Conservation (phyloP, 2,888 invertebrate species). For the Cheilosia impressa region DNA sequence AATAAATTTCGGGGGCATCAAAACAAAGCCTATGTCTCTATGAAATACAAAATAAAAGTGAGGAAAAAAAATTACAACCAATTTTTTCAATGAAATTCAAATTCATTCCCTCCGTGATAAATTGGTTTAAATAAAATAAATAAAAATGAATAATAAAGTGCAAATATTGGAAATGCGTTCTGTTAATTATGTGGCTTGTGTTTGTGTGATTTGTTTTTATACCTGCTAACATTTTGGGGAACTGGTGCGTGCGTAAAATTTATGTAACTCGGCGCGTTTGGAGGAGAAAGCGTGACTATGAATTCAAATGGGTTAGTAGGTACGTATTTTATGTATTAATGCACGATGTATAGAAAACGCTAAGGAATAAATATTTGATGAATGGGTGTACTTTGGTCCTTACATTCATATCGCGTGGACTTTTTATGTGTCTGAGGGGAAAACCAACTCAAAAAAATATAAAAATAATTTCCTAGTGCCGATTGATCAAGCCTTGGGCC, state of each 20-base stretch:
- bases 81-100: constrained; percentile 7
- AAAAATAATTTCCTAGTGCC: too few species aligned
- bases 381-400: too few species aligned
- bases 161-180: constrained; percentile 12
- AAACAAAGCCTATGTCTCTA: not conserved
- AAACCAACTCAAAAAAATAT: too few species aligned
- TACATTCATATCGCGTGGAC: too few species aligned
- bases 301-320: not conserved
- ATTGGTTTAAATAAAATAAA: constrained; percentile 34
- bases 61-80: not conserved
- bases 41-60: not conserved
- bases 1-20: not conserved
- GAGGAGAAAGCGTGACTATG: too few species aligned
- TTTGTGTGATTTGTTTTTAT: constrained; percentile 2
- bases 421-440: too few species aligned
- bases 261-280: not conserved
- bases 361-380: too few species aligned
- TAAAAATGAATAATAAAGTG: not conserved
- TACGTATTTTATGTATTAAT: too few species aligned
- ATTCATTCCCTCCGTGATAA: constrained; percentile 29
- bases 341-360: too few species aligned
- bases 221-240: not conserved
- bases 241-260: not conserved
- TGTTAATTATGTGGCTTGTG: constrained; percentile 36
- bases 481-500: too few species aligned